Conservation (phyloP, 2,888 invertebrate species). For the Branchellion lobata region DNA sequence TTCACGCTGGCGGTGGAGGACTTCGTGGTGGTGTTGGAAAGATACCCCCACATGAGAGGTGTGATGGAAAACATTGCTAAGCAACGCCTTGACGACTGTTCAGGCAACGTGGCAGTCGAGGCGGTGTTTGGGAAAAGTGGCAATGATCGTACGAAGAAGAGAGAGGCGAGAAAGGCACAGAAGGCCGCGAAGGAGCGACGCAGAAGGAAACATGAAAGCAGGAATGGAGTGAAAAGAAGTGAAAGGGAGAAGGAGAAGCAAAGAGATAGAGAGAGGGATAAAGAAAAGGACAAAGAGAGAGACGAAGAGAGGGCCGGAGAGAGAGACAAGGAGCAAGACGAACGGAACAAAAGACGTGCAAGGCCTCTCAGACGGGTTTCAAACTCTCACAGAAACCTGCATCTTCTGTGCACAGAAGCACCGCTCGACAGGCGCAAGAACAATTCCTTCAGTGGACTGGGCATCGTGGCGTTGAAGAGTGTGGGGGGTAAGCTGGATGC, state of each 20-base stretch:
- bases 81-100: slow-evolving; percentile 23
- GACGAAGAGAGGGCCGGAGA: not conserved
- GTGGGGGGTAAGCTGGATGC: not conserved
- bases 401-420: too few species aligned
- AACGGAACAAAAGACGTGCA: not conserved
- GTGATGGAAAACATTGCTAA: slow-evolving; percentile 34
- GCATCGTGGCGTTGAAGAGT: slow-evolving; percentile 7
- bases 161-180: not conserved
- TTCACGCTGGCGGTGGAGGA: slow-evolving; percentile 51
- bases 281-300: not conserved
- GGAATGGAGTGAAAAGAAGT: not conserved
- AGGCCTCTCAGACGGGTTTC: not conserved
- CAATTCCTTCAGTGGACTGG: slow-evolving; percentile 8
- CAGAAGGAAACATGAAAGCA: too few species aligned
- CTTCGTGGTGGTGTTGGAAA: slow-evolving; percentile 27
- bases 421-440: not conserved
- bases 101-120: too few species aligned
- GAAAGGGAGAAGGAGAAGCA: not conserved
- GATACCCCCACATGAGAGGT: slow-evolving; percentile 34
- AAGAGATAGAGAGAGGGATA: not conserved
- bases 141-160: not conserved
- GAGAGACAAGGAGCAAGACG: not conserved
- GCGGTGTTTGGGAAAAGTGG: not conserved
- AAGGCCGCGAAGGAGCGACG: not conserved
- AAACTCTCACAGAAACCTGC: not conserved